Conservation (phyloP, 2,113 vertebrate species). For the Oncorhynchus clarkii region DNA sequence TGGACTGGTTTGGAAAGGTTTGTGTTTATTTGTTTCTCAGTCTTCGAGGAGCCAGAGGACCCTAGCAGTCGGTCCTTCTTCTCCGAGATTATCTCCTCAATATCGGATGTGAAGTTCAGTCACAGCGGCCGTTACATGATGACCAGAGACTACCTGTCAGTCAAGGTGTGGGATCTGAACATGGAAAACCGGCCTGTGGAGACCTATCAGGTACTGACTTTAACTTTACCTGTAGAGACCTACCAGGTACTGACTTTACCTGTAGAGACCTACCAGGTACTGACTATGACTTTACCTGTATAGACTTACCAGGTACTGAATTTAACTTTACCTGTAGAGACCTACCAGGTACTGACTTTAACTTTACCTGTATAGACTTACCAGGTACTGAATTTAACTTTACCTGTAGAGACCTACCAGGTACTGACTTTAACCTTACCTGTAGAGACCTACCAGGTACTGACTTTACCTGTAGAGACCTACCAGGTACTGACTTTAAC, state of each 20-base stretch:
- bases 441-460: too few relatives aligned
- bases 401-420: too few relatives aligned
- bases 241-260: too few relatives aligned
- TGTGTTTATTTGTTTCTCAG: not conserved
- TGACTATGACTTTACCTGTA: too few relatives aligned
- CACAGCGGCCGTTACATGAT: conserved; percentile 65
- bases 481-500: too few relatives aligned
- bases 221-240: not conserved
- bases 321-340: too few relatives aligned
- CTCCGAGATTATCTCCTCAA: conserved; percentile 64
- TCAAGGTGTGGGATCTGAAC: conserved; percentile 64
- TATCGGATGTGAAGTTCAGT: conserved; percentile 64
- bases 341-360: too few relatives aligned
- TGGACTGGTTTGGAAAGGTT: not conserved
- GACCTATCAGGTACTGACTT: conserved; percentile 24
- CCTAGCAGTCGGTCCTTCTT: conserved; percentile 62
- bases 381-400: too few relatives aligned
- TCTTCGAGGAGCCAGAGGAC: conserved; percentile 62
- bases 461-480: too few relatives aligned
- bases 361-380: too few relatives aligned
- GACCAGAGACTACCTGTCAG: conserved; percentile 63
- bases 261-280: not conserved
- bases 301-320: too few relatives aligned
- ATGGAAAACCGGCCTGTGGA: conserved; percentile 63
- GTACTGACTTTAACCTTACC: too few relatives aligned